These are phyloP conservation scores for Adoxophyes honmai DNA, from an alignment of 1,140 invertebrate genomes.

Conservation along the genomic window DNA sequence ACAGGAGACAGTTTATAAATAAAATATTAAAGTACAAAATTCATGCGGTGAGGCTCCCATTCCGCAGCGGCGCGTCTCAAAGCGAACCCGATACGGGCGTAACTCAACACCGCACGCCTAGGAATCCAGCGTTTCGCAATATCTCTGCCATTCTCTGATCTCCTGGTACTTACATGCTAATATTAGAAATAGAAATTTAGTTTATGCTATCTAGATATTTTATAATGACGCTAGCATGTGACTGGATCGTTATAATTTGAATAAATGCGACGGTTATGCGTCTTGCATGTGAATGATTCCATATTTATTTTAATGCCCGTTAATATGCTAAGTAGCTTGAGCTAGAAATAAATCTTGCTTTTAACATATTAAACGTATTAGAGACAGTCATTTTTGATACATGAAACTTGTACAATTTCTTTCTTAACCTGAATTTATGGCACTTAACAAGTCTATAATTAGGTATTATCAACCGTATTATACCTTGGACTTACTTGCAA, in stretches of 20 bases:
- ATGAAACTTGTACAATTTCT: too few species aligned
- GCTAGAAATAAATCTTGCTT: slow-evolving; percentile 41
- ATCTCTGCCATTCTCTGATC: slow-evolving; percentile 46
- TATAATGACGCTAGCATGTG: not conserved
- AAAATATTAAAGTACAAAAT: slow-evolving; percentile 62
- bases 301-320: slow-evolving; percentile 17
- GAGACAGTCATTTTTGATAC: too few species aligned
- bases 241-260: not conserved
- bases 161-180: slow-evolving; percentile 50
- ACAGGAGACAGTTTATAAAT: slow-evolving; percentile 40
- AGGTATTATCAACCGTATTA: not conserved
- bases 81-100: slow-evolving; percentile 60
- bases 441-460: not conserved
- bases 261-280: not conserved
- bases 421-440: not conserved
- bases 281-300: not conserved
- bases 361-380: too few species aligned
- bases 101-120: slow-evolving; percentile 56
- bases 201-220: not conserved
- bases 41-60: slow-evolving; percentile 42
- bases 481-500: too few species aligned
- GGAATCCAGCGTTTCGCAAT: slow-evolving; percentile 59
- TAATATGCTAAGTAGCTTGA: slow-evolving; percentile 33
- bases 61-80: slow-evolving; percentile 63
- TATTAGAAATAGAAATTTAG: slow-evolving; percentile 30